Evolutionary conservation across 2,797 vertebrate species (phyloP).

Genomic region (Otolemur crassicaudatus): DNA sequence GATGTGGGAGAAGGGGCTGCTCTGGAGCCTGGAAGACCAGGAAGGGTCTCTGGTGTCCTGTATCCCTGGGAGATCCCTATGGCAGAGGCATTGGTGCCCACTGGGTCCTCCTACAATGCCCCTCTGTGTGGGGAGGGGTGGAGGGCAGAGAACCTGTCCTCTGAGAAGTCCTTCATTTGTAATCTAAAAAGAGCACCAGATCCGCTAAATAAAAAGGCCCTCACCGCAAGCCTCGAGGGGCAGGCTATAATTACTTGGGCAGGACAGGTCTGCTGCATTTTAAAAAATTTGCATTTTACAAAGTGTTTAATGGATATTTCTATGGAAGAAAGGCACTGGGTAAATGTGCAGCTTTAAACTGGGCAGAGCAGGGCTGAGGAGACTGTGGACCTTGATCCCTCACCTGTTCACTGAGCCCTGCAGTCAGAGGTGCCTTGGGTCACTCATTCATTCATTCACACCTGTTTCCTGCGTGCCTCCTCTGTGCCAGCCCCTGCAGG

Average conservation of each 20-base stretch:
- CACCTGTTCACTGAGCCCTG: neutral
- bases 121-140: no score
- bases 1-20: neutral
- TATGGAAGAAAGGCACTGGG: neutral
- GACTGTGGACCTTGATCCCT: neutral
- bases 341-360: neutral
- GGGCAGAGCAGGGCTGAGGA: neutral
- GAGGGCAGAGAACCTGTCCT: neutral
- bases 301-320: slow-evolving; percentile 18
- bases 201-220: neutral
- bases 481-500: neutral
- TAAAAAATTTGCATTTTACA: neutral
- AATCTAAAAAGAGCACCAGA: neutral
- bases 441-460: neutral
- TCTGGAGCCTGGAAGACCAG: no score
- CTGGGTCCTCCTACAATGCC: fast-evolving
- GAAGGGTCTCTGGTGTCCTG: neutral
- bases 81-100: neutral
- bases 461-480: neutral
- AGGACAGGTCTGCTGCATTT: neutral
- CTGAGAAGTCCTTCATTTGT: neutral
- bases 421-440: no score
- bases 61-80: fast-evolving
- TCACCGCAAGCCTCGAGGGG: neutral
- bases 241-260: neutral